Evolutionary conservation across 2,888 invertebrate genomes (phyloP).

Genomic region (Lymantria monacha): DNA sequence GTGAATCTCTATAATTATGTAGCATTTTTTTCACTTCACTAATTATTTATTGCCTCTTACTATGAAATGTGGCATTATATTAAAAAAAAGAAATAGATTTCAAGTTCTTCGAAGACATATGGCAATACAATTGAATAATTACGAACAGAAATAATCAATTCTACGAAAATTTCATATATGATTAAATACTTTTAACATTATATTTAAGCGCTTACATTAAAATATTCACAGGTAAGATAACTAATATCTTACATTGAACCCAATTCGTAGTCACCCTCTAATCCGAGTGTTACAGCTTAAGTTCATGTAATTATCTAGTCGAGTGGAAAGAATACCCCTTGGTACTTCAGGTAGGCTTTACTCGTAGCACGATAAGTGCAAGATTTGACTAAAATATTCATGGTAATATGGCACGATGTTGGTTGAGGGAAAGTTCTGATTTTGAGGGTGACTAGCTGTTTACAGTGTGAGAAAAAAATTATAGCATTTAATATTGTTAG

Average conservation of each 20-base stretch:
- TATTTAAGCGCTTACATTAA: not conserved
- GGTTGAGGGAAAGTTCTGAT: constrained; percentile 5
- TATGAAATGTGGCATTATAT: too few species aligned
- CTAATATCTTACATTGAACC: constrained; percentile 1
- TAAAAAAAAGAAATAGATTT: too few species aligned
- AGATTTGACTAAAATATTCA: constrained; percentile 60
- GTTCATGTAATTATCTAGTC: constrained; percentile 63
- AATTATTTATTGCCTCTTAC: too few species aligned
- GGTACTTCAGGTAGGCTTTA: constrained; percentile 6
- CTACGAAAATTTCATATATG: too few species aligned
- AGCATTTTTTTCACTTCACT: too few species aligned
- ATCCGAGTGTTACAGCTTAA: constrained; percentile 56
- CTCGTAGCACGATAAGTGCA: constrained; percentile 39
- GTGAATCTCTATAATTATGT: too few species aligned
- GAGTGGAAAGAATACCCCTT: constrained; percentile 59
- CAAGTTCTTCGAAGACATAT: too few species aligned
- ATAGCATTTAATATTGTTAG: not conserved
- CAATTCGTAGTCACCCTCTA: constrained; percentile 28
- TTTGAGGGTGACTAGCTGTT: constrained; percentile 5
- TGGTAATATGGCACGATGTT: constrained; percentile 31
- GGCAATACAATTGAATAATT: too few species aligned
- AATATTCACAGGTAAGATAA: not conserved
- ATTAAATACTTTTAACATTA: too few species aligned
- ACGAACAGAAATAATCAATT: too few species aligned
- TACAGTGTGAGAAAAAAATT: not conserved